phyloP scores from a whole-genome alignment of 2,888 invertebrate species.

The Podabrus alpinus region DNA sequence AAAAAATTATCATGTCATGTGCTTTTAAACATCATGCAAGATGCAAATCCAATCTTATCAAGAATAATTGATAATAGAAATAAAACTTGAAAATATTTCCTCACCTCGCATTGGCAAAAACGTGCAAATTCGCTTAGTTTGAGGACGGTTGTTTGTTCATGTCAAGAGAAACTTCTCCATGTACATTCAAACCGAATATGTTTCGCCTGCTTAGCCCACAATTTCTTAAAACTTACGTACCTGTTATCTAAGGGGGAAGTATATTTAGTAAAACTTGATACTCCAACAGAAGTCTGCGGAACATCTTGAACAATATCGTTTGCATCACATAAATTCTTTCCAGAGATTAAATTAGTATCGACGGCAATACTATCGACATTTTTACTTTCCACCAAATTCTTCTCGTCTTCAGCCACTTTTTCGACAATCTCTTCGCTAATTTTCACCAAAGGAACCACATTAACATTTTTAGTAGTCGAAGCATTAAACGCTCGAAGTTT shows the following conservation, averaged over 20 bases:
- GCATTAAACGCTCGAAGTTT: not conserved
- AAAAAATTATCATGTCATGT: no score
- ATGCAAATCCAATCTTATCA: not conserved
- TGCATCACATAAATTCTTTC: conserved; percentile 15
- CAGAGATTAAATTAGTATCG: not conserved
- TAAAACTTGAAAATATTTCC: no score
- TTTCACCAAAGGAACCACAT: not conserved
- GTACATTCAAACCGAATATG: not conserved
- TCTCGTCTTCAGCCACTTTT: not conserved
- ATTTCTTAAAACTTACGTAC: conserved; percentile 4
- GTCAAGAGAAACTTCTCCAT: not conserved
- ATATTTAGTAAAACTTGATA: conserved; percentile 41
- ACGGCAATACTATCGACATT: not conserved
- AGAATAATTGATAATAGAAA: not conserved
- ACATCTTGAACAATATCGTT: conserved; percentile 27
- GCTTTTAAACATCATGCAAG: not conserved
- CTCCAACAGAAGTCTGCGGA: conserved; percentile 8
- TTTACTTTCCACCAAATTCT: not conserved
- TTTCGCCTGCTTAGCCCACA: not conserved
- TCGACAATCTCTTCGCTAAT: not conserved
- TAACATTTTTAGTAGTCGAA: conserved; percentile 2
- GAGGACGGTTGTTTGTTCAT: not conserved
- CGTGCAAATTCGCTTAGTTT: not conserved
- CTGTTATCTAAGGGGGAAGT: conserved; percentile 49
- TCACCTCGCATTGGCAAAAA: no score